Evolutionary conservation across 2,888 invertebrate species (phyloP).

Genomic region (Tridacna crocea): DNA sequence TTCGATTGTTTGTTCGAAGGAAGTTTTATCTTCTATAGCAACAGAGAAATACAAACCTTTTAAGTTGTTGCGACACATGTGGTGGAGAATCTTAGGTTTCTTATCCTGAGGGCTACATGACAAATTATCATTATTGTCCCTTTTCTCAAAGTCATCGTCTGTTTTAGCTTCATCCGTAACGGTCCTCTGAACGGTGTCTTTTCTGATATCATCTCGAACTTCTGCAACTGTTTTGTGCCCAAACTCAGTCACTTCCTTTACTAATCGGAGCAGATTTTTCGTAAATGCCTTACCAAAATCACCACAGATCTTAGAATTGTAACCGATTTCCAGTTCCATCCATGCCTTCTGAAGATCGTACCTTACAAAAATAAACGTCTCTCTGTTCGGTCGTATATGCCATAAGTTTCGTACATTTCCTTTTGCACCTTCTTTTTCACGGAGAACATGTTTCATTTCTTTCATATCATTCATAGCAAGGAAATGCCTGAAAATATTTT

Average conservation of each 20-base stretch:
- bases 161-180: background rate
- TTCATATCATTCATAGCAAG: slow-evolving; percentile 25
- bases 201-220: background rate
- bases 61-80: no score
- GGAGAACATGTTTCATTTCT: background rate
- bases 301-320: slow-evolving; percentile 19
- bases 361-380: slow-evolving; percentile 16
- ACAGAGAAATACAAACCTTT: no score
- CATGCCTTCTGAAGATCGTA: slow-evolving; percentile 2
- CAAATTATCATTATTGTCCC: background rate
- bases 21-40: no score
- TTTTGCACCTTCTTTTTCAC: background rate
- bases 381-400: background rate
- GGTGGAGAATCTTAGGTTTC: background rate
- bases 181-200: background rate
- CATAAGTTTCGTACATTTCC: background rate
- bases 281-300: background rate
- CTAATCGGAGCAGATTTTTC: background rate
- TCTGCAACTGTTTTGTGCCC: background rate
- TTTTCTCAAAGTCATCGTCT: background rate
- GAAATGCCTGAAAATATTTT: slow-evolving; percentile 15
- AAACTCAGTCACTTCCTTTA: background rate
- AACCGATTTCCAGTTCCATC: slow-evolving; percentile 21
- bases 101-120: background rate
- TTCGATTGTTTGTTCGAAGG: no score